Percentiles rank a stretch among this genome's conserved stretches.
phyloP scores from a whole-genome alignment of 2,797 vertebrate genomes.

The Coluber constrictor region DNA sequence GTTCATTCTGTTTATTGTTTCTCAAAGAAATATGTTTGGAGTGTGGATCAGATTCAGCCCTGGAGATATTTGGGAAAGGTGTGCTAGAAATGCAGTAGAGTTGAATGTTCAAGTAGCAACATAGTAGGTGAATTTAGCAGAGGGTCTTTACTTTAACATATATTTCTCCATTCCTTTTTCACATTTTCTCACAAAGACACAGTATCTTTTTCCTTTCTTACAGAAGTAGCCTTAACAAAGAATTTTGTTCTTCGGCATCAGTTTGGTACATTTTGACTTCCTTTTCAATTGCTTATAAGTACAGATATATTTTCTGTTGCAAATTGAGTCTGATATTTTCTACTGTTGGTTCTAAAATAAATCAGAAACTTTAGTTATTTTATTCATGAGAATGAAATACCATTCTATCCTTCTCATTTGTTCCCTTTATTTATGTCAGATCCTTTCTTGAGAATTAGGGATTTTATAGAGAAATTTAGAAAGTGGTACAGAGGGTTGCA shows the following conservation, averaged over 20 bases:
- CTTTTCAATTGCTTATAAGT: not conserved
- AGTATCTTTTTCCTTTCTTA: not conserved
- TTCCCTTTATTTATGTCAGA: not conserved
- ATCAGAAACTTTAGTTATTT: not conserved
- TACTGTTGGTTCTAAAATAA: not conserved
- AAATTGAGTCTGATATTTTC: not conserved
- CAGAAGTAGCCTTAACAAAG: not conserved
- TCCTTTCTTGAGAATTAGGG: not conserved
- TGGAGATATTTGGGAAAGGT: not conserved
- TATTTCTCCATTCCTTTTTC: not conserved
- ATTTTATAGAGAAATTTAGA: not conserved
- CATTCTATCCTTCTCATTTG: not conserved
- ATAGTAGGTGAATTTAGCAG: not conserved
- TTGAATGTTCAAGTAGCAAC: not conserved
- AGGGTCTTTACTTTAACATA: not conserved
- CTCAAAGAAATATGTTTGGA: not conserved
- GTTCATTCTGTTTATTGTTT: not conserved
- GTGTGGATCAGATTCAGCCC: not conserved
- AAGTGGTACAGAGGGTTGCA: not conserved
- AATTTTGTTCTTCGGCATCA: not conserved
- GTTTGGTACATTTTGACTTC: not conserved
- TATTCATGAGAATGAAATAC: not conserved
- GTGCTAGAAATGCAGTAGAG: constrained; percentile 1
- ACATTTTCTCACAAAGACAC: not conserved
- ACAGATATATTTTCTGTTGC: not conserved